A percentile compares a stretch with the other conserved stretches of the same genome.
phyloP scores from a whole-genome alignment of 2,113 vertebrate species.

The Thamnophis sirtalis region DNA sequence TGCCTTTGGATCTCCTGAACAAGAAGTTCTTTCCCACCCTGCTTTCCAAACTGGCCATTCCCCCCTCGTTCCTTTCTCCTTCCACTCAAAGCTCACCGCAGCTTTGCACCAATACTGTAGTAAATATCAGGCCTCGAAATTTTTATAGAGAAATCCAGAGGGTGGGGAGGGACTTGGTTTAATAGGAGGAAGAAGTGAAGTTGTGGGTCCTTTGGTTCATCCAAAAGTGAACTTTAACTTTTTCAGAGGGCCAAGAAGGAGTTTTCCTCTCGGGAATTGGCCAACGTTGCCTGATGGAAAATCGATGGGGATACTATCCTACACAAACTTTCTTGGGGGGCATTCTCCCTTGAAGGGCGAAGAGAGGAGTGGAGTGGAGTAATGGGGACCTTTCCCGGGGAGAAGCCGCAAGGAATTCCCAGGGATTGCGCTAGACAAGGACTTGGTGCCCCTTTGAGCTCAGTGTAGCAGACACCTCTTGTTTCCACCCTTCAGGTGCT shows the following conservation, averaged over 20 bases:
- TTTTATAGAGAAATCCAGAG: background rate
- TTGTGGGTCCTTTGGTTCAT: background rate
- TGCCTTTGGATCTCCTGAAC: background rate
- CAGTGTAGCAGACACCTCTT: no score
- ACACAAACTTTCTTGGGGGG: background rate
- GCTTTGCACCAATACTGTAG: conserved; percentile 33
- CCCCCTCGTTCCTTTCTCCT: background rate
- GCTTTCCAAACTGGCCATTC: conserved; percentile 21
- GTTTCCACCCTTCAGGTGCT: background rate
- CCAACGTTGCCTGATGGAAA: background rate
- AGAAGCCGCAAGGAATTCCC: background rate
- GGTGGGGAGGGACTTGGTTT: background rate
- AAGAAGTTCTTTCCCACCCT: background rate
- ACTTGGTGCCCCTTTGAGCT: background rate
- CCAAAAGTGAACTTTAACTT: background rate
- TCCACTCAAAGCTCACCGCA: background rate
- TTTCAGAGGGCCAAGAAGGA: background rate
- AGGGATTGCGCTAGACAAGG: background rate
- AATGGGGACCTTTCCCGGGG: background rate
- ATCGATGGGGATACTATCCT: background rate
- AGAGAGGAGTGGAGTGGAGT: background rate
- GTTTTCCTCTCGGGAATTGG: background rate
- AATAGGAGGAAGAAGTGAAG: background rate
- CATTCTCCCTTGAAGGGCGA: background rate
- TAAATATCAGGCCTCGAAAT: conserved; percentile 53